phyloP scores from a whole-genome alignment of 2,113 vertebrate species.

The Heterotilapia buettikoferi region DNA sequence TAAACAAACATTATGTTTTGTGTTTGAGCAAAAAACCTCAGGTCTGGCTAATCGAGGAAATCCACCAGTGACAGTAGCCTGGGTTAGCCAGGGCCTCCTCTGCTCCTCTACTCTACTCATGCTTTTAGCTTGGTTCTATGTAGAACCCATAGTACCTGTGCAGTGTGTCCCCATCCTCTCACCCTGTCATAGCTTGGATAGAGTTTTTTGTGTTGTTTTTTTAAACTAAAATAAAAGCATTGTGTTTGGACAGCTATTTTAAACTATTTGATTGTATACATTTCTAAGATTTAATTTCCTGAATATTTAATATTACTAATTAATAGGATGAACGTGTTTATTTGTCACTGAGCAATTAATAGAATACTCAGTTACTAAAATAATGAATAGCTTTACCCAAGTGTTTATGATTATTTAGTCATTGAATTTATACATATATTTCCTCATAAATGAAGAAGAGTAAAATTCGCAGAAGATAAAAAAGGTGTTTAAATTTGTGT shows the following conservation, averaged over 20 bases:
- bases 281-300: neutral
- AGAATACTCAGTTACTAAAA: neutral
- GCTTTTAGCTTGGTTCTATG: neutral
- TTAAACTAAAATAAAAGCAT: neutral
- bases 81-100: neutral
- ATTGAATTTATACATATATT: neutral
- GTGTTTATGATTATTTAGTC: neutral
- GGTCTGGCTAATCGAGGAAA: neutral
- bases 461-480: neutral
- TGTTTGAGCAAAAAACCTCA: neutral
- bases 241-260: neutral
- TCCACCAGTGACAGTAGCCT: neutral
- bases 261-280: neutral
- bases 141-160: neutral
- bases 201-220: neutral
- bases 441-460: neutral
- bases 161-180: neutral
- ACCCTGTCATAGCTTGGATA: neutral
- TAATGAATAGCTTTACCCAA: neutral
- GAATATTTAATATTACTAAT: neutral
- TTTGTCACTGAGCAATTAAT: neutral
- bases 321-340: neutral
- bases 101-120: neutral
- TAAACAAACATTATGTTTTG: rapidly evolving
- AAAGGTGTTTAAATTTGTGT: neutral